Evolutionary conservation across 2,888 invertebrate genomes (phyloP).

Genomic region (Yponomeuta sedellus): DNA sequence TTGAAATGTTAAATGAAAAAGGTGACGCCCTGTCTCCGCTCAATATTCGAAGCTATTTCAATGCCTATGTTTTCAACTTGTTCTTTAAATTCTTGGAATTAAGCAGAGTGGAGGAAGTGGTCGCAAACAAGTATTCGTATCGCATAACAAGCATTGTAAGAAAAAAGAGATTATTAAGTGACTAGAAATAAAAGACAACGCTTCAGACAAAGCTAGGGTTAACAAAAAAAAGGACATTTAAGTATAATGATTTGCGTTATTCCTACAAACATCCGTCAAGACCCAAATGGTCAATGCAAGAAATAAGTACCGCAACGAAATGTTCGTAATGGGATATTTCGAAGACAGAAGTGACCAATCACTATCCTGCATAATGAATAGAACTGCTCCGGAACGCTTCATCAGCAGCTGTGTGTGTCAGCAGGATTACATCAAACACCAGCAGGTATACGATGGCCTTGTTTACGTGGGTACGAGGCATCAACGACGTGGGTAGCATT

Average conservation of each 20-base stretch:
- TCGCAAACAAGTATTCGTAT: background rate
- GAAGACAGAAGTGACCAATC: background rate
- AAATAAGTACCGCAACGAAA: too few relatives aligned
- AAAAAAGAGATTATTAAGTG: background rate
- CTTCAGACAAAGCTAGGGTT: too few relatives aligned
- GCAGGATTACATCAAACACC: slow-evolving; percentile 11
- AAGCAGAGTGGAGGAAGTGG: background rate
- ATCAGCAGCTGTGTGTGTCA: background rate
- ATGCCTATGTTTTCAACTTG: background rate
- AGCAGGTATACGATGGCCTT: slow-evolving; percentile 6
- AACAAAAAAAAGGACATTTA: too few relatives aligned
- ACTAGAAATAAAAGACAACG: background rate
- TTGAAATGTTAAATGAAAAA: background rate
- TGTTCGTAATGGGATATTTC: background rate
- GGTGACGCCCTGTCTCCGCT: background rate
- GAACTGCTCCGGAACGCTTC: background rate
- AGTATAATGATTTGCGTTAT: too few relatives aligned
- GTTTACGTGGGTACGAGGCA: background rate
- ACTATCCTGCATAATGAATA: background rate
- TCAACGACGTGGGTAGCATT: slow-evolving; percentile 10
- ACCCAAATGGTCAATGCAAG: too few relatives aligned
- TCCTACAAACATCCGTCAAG: too few relatives aligned
- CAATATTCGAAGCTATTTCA: background rate
- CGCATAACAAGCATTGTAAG: background rate
- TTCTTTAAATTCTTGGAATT: background rate